Conservation (phyloP, 2,113 vertebrate genomes). For the Apteryx mantelli region DNA sequence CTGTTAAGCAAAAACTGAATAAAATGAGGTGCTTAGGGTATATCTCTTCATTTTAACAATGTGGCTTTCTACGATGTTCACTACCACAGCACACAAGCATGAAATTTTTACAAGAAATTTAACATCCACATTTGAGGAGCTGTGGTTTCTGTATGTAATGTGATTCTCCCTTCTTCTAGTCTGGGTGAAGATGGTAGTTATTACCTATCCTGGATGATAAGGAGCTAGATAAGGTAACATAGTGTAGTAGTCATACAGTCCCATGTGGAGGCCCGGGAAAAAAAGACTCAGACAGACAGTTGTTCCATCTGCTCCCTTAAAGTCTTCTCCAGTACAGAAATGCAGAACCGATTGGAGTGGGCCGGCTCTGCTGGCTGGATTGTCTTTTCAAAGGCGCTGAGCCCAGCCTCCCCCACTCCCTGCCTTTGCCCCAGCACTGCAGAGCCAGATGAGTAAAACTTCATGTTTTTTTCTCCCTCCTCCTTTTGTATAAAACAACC, state of each 20-base stretch:
- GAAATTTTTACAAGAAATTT: neutral
- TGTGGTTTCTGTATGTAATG: neutral
- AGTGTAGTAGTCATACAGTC: neutral
- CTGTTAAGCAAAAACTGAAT: neutral
- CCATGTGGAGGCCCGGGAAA: neutral
- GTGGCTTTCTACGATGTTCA: neutral
- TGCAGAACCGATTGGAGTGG: neutral
- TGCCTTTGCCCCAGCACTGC: neutral
- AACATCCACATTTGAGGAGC: neutral
- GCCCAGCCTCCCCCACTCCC: neutral
- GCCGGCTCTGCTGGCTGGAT: neutral
- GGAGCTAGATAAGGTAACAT: neutral
- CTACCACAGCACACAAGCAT: neutral
- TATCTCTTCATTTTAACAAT: neutral
- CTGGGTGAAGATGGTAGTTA: neutral
- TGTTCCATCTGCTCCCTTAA: neutral
- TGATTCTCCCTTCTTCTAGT: neutral
- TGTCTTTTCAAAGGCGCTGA: neutral
- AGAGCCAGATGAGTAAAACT: neutral
- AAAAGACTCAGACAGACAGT: fast-evolving
- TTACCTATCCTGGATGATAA: neutral
- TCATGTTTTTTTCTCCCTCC: neutral
- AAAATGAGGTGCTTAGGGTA: neutral
- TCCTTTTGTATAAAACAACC: neutral
- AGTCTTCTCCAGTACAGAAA: neutral